Base-by-base conservation (phyloP, 1,140 invertebrate genomes). In the Drosophila pruinosa region DNA sequence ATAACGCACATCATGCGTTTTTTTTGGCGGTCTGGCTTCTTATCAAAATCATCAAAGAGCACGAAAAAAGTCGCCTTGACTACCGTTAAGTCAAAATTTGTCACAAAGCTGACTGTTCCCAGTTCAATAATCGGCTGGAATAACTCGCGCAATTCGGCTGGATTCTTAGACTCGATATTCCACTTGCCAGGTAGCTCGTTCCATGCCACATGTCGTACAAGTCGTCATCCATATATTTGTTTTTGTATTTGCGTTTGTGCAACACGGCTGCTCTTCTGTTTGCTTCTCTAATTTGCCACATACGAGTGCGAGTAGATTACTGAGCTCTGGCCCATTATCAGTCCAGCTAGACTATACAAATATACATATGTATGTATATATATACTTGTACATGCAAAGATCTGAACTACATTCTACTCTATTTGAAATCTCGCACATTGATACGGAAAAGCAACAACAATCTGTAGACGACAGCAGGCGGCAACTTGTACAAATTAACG, bases 371-470 rank as follows among this genome's bases (percentile, higher is more conserved):
- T 59, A 45, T 28, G 17, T 21, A 22, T 17, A 22, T 41, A 31
- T 21, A 38, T 43, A 24, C 17, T 26, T 22, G 31, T 19, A 34
- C n/a, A 50, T 22, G 61, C 41, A 59, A 17, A 75, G 70, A 85
- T 86, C 77, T 85, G 81, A 81, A 81, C 81, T 81, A 85, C 70
- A 88, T 86, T 78, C 68, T 75, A 75, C 80, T 85, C 80, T 83
- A 75, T 75, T 88, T 81, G 78, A 86, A 86, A 86, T 88, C 81
- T 86, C 82, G 65, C 81, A 86, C 82, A 86, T 86, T 77, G 75
- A 69, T 81, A 77, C 77, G 64, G 68, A 85, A 82, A 69, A 67
- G 53, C 76, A 75, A 61, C 77, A 58, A 70, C 69, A 63, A 68
- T 19, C 48, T 26, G 43, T 31, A 31, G 47, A 79, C 59, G 41